A percentile compares a stretch with the other conserved stretches of the same genome.
Evolutionary conservation across 2,113 vertebrate genomes (phyloP).

Genomic region (Hypanus sabinus): DNA sequence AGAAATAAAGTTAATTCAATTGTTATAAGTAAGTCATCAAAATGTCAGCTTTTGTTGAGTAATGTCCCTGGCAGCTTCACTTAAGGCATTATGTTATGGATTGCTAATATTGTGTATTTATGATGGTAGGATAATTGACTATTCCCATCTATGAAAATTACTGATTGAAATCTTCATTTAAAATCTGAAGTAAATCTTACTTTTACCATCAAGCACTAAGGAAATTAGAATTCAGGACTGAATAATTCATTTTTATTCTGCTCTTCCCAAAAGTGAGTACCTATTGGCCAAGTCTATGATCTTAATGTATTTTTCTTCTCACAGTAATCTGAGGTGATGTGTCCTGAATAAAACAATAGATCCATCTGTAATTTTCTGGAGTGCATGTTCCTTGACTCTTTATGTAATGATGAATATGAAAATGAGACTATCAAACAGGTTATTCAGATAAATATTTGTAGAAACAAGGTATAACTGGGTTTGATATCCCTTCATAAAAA

Average conservation of each 20-base stretch:
- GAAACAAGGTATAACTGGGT: background rate
- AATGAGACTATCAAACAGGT: background rate
- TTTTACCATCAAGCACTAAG: background rate
- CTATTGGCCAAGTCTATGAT: background rate
- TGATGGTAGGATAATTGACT: background rate
- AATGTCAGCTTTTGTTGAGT: background rate
- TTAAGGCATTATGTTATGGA: background rate
- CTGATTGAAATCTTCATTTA: background rate
- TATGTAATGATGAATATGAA: background rate
- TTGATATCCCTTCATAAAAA: background rate
- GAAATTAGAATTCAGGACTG: background rate
- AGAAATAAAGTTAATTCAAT: no score
- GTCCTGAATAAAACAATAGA: background rate
- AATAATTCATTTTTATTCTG: background rate
- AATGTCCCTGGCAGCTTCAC: background rate
- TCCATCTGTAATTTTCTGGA: background rate
- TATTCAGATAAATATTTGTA: no score
- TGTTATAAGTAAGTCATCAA: constrained; percentile 81
- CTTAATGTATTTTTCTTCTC: background rate
- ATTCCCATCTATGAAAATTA: background rate
- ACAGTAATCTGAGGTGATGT: background rate
- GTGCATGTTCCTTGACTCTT: background rate
- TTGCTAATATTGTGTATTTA: background rate
- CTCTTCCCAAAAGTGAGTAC: background rate
- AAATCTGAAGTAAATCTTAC: background rate